Evolutionary conservation across 2,888 invertebrate species (phyloP).

Genomic region (Coleophora deauratella): DNA sequence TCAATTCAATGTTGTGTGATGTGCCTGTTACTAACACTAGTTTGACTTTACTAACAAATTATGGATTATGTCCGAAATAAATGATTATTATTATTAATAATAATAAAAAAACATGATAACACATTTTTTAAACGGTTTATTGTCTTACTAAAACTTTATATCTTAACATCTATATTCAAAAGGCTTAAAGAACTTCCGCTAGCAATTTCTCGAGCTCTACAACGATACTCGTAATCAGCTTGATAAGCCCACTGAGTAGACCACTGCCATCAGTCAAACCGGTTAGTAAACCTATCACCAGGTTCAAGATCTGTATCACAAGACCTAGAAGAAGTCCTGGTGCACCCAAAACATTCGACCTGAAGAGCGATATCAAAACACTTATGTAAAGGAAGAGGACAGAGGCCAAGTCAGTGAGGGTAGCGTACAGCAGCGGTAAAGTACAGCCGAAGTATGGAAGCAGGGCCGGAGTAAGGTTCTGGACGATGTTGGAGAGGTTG

Average conservation of each 20-base stretch:
- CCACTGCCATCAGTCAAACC: constrained; percentile 52
- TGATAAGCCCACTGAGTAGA: constrained; percentile 45
- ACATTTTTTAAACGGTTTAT: no score
- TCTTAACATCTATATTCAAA: neutral
- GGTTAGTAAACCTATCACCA: constrained; percentile 49
- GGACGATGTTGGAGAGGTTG: constrained; percentile 60
- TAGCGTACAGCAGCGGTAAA: constrained; percentile 52
- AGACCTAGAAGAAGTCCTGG: constrained; percentile 48
- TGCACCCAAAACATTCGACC: constrained; percentile 55
- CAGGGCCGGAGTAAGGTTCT: constrained; percentile 58
- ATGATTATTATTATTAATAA: no score
- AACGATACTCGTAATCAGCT: constrained; percentile 49
- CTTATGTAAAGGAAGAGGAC: constrained; percentile 60
- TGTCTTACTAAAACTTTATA: constrained; percentile 6
- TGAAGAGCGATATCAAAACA: constrained; percentile 54
- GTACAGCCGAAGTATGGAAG: constrained; percentile 64
- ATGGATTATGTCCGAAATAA: no score
- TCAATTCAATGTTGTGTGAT: no score
- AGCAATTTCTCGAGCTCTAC: constrained; percentile 55
- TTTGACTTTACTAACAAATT: no score
- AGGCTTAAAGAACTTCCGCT: constrained; percentile 19
- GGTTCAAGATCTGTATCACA: constrained; percentile 44
- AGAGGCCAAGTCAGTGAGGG: constrained; percentile 58
- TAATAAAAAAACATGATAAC: constrained; percentile 3
- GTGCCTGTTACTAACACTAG: no score